Evolutionary conservation across 2,888 invertebrate genomes (phyloP).

Genomic region (Oscheius sp.): DNA sequence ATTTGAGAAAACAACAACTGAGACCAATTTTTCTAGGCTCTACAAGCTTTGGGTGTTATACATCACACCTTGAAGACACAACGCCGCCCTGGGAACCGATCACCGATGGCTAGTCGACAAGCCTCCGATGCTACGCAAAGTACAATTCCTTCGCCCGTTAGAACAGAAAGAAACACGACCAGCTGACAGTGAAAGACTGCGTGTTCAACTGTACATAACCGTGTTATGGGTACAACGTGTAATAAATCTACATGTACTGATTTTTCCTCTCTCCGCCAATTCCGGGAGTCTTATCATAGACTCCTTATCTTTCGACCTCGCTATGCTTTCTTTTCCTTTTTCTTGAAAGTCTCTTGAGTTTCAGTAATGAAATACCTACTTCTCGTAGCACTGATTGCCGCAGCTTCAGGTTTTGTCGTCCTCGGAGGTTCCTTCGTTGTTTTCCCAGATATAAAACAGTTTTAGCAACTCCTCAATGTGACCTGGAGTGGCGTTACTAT

Average conservation of each 20-base stretch:
- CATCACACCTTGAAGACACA: slow-evolving; percentile 50
- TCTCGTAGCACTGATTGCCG: background rate
- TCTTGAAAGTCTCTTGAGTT: background rate
- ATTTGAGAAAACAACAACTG: background rate
- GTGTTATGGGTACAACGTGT: slow-evolving; percentile 29
- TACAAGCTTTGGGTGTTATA: slow-evolving; percentile 47
- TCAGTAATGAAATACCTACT: background rate
- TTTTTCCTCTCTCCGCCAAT: background rate
- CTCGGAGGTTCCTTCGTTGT: background rate
- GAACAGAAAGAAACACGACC: slow-evolving; percentile 13
- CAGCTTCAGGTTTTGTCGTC: background rate
- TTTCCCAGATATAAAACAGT: background rate
- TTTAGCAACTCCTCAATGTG: slow-evolving; percentile 13
- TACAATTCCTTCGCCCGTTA: background rate
- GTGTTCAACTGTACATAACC: slow-evolving; percentile 19
- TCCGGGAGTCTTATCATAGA: slow-evolving; percentile 4
- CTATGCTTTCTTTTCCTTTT: background rate
- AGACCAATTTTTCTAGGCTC: slow-evolving; percentile 40
- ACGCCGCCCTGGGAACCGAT: background rate
- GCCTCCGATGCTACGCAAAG: background rate
- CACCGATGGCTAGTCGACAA: slow-evolving; percentile 12
- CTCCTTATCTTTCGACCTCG: background rate
- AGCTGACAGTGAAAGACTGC: slow-evolving; percentile 5
- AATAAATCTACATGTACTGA: slow-evolving; percentile 28
- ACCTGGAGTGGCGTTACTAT: background rate